phyloP scores from a whole-genome alignment of 1,140 invertebrate species.

The Drosophila tristis region DNA sequence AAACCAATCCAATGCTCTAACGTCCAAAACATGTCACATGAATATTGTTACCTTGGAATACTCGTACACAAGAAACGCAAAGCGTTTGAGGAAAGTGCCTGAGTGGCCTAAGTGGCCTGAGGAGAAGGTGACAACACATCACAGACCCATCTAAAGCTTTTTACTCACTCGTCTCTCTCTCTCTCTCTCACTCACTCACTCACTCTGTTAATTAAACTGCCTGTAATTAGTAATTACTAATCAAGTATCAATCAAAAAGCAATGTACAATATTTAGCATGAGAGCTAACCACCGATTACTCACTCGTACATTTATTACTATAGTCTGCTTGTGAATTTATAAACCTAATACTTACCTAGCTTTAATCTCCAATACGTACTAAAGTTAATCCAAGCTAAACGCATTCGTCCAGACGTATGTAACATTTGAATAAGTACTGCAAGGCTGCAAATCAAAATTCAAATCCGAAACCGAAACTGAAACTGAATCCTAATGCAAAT shows the following conservation, averaged over 20 bases:
- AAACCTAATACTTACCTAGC: constrained; percentile 32
- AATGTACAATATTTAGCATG: constrained; percentile 64
- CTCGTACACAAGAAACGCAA: constrained; percentile 42
- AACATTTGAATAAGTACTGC: constrained; percentile 39
- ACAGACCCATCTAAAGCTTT: constrained; percentile 74
- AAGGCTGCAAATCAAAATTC: constrained; percentile 7
- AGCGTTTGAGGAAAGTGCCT: constrained; percentile 50
- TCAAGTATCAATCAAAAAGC: constrained; percentile 15
- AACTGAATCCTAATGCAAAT: constrained; percentile 16
- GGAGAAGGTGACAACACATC: constrained; percentile 78
- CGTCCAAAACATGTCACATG: constrained; percentile 35
- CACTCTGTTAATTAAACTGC: constrained; percentile 40
- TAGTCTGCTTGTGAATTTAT: constrained; percentile 38
- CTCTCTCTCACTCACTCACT: background rate
- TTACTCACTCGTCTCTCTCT: constrained; percentile 51
- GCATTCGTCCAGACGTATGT: constrained; percentile 22
- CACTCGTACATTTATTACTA: constrained; percentile 4
- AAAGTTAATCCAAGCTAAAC: constrained; percentile 18
- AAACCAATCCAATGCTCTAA: constrained; percentile 63
- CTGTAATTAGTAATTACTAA: constrained; percentile 59
- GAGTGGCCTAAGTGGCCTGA: constrained; percentile 59
- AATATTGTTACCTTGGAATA: constrained; percentile 57
- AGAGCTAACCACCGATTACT: constrained; percentile 54
- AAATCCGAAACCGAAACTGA: too few relatives aligned
- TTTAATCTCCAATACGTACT: constrained; percentile 12